phyloP scores from a whole-genome alignment of 2,888 invertebrate genomes.

The Yponomeuta evonymella region DNA sequence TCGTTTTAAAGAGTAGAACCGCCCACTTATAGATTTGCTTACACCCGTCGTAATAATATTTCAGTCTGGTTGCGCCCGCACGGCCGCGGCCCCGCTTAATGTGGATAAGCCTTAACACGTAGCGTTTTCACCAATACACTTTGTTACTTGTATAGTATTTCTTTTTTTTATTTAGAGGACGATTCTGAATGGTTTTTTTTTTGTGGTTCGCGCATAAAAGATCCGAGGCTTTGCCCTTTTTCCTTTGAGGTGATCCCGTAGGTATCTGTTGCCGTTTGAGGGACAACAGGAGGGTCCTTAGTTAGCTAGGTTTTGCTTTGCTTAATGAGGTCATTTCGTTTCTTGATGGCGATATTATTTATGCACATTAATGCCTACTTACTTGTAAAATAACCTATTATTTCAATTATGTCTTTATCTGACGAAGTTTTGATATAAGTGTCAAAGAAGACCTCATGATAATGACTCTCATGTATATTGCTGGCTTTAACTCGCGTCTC shows the following conservation, averaged over 20 bases:
- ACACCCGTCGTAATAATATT: no score
- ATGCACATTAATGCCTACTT: no score
- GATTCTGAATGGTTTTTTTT: slow-evolving; percentile 28
- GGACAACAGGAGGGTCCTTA: background rate
- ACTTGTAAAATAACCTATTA: no score
- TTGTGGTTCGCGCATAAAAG: slow-evolving; percentile 21
- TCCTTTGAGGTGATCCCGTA: slow-evolving; percentile 6
- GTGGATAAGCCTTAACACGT: slow-evolving; percentile 29
- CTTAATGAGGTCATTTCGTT: background rate
- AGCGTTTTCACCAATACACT: slow-evolving; percentile 50
- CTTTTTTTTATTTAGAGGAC: slow-evolving; percentile 32
- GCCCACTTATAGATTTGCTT: no score
- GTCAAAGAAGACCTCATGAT: background rate
- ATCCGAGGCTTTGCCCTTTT: slow-evolving; percentile 24
- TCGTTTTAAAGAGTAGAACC: no score
- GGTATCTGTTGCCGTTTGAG: background rate
- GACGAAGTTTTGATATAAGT: no score
- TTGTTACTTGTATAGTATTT: slow-evolving; percentile 37
- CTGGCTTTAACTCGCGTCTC: background rate
- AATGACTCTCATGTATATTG: background rate
- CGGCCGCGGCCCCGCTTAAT: no score
- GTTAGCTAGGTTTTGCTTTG: background rate
- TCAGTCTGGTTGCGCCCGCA: no score
- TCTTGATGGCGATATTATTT: background rate
- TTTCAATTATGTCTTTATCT: no score